Evolutionary conservation across 2,888 invertebrate genomes (phyloP).

Genomic region (Morpho helenor): DNA sequence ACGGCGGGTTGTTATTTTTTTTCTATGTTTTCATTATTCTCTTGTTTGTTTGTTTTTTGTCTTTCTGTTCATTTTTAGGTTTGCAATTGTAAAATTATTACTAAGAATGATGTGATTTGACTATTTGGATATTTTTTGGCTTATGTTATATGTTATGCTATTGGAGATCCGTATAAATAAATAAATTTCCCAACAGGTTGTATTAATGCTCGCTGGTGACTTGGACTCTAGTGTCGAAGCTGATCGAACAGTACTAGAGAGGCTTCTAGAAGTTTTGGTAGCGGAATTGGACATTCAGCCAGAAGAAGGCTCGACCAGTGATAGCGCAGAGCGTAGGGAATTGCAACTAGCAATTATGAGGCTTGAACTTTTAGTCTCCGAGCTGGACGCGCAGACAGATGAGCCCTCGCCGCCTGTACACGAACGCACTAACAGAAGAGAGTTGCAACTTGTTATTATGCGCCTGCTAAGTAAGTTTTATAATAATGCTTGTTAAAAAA

Average conservation of each 20-base stretch:
- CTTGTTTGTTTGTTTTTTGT: no score
- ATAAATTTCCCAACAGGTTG: constrained; percentile 72
- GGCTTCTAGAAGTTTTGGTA: constrained; percentile 85
- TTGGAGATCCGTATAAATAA: not conserved
- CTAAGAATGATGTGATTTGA: no score
- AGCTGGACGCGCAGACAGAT: constrained; percentile 81
- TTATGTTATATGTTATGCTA: no score
- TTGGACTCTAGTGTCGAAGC: constrained; percentile 91
- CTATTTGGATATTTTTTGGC: no score
- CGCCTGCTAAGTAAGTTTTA: constrained; percentile 87
- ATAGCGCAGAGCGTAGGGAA: constrained; percentile 85
- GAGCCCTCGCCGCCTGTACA: constrained; percentile 71
- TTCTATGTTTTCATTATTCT: no score
- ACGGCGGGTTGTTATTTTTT: no score
- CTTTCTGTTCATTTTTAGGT: no score
- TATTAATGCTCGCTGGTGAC: constrained; percentile 93
- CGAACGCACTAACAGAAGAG: constrained; percentile 85
- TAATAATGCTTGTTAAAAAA: no score
- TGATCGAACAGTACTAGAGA: constrained; percentile 88
- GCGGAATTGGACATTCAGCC: constrained; percentile 84
- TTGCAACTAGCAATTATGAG: constrained; percentile 93
- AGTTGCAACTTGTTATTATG: constrained; percentile 93
- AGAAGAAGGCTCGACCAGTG: constrained; percentile 35
- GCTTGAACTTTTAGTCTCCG: constrained; percentile 85
- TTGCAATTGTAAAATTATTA: no score